Evolutionary conservation across 2,113 vertebrate species (phyloP).

Genomic region (human): DNA sequence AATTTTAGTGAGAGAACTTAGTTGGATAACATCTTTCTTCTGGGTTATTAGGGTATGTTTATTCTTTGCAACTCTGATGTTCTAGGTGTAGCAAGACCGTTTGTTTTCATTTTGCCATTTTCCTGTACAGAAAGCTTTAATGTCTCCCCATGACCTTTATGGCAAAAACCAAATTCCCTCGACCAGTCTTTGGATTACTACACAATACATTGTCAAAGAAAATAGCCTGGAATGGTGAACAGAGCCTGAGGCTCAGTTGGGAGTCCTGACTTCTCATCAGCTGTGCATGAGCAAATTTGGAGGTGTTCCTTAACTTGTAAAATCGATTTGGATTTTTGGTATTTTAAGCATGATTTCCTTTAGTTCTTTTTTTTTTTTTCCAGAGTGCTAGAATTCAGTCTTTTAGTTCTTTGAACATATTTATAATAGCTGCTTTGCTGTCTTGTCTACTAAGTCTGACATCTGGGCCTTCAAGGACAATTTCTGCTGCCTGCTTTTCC

Average conservation of each 20-base stretch:
- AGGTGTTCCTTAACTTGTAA: neutral
- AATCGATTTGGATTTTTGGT: neutral
- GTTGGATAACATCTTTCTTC: neutral
- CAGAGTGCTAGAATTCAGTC: too few relatives aligned
- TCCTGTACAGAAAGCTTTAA: neutral
- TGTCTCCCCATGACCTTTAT: neutral
- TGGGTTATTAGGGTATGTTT: neutral
- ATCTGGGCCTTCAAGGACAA: neutral
- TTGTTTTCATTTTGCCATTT: neutral
- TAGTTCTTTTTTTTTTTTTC: neutral
- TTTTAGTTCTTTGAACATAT: neutral
- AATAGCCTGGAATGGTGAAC: neutral
- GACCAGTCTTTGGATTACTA: neutral
- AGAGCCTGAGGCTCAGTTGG: neutral
- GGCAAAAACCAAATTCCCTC: neutral
- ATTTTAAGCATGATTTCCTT: neutral
- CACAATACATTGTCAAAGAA: neutral
- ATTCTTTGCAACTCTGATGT: neutral
- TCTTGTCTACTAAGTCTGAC: neutral
- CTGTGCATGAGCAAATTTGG: neutral
- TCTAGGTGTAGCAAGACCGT: neutral
- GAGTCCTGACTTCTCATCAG: neutral
- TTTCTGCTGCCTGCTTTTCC: neutral
- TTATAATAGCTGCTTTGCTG: neutral
- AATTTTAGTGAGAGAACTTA: neutral